phyloP scores from a whole-genome alignment of 2,113 vertebrate species.

The Stomatorhinus ivindoensis region DNA sequence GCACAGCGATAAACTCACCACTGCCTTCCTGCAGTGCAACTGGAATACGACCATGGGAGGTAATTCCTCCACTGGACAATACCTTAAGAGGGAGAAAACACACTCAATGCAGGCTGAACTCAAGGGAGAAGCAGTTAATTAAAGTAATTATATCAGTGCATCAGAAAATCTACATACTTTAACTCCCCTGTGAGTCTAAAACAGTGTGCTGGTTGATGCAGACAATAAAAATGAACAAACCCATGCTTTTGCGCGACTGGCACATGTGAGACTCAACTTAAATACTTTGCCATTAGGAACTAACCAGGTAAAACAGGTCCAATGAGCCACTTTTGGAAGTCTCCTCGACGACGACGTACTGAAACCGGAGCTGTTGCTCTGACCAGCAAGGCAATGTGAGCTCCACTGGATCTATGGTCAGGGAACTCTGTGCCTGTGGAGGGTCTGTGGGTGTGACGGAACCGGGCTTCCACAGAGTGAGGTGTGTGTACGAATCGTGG shows the following conservation, averaged over 20 bases:
- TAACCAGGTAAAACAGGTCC: constrained; percentile 11
- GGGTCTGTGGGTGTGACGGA: too few relatives aligned
- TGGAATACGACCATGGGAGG: constrained; percentile 44
- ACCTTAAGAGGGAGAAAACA: constrained; percentile 49
- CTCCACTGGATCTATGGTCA: not conserved
- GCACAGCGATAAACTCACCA: constrained; percentile 11
- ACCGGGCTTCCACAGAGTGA: not conserved
- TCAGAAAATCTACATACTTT: not conserved
- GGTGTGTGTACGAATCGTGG: not conserved
- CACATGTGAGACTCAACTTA: not conserved
- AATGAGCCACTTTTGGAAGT: not conserved
- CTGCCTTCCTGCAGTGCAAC: constrained; percentile 38
- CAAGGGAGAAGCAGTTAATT: not conserved
- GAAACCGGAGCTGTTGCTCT: not conserved
- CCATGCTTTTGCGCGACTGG: not conserved
- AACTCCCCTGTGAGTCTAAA: not conserved
- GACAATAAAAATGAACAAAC: not conserved
- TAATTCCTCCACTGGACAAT: constrained; percentile 58
- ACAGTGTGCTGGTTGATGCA: not conserved
- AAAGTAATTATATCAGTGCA: not conserved
- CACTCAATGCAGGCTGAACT: not conserved
- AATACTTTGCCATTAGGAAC: not conserved
- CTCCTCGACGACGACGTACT: not conserved
- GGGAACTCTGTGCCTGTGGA: not conserved
- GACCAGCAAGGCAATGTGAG: not conserved